Percentiles rank a stretch among this genome's conserved stretches.
These are phyloP conservation scores for Ctenosaura bakeri DNA, from an alignment of 2,797 vertebrate genomes.

Conservation along the genomic window DNA sequence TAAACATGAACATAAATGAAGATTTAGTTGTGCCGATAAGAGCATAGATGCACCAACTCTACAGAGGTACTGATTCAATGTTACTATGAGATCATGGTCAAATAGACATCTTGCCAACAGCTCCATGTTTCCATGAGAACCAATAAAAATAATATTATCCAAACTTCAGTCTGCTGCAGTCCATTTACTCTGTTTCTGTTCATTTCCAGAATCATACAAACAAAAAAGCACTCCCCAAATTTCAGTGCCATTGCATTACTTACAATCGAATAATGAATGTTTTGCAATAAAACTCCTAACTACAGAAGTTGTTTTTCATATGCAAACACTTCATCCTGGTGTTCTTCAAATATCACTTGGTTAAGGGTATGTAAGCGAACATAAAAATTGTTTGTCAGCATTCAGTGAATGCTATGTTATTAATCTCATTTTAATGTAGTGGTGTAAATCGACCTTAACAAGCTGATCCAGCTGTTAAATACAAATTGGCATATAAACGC, in stretches of 20 bases:
- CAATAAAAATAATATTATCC: not conserved
- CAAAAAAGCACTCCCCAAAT: not conserved
- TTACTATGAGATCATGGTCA: too few relatives aligned
- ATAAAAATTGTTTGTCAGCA: constrained; percentile 45
- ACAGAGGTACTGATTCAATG: too few relatives aligned
- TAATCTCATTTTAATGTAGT: constrained; percentile 30
- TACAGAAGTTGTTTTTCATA: constrained; percentile 25
- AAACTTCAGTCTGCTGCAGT: not conserved
- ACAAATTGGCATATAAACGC: constrained; percentile 16
- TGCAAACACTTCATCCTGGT: not conserved
- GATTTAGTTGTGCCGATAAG: too few relatives aligned
- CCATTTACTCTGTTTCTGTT: not conserved
- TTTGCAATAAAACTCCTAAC: not conserved
- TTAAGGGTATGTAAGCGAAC: not conserved
- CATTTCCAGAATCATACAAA: not conserved
- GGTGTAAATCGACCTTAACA: constrained; percentile 20
- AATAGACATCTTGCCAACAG: too few relatives aligned
- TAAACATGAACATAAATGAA: too few relatives aligned
- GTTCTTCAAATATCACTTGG: constrained; percentile 29
- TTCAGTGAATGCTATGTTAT: constrained; percentile 1
- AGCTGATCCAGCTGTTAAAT: constrained; percentile 18
- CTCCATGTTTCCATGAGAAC: too few relatives aligned
- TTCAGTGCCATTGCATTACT: not conserved
- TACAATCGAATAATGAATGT: not conserved
- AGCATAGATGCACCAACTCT: too few relatives aligned